phyloP scores from a whole-genome alignment of 1,140 invertebrate species.

The Atta texana region DNA sequence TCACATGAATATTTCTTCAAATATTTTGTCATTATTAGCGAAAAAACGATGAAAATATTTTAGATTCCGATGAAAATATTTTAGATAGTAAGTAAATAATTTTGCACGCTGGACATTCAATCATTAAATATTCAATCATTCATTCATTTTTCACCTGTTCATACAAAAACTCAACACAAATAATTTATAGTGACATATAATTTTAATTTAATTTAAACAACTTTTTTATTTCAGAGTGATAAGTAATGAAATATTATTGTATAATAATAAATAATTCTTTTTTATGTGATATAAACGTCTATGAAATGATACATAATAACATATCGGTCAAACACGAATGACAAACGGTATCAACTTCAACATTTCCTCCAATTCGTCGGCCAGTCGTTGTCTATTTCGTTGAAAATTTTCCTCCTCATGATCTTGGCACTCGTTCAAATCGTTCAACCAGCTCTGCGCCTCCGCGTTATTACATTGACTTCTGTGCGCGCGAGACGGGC shows the following conservation, averaged over 20 bases:
- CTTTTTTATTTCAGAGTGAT: conserved; percentile 12
- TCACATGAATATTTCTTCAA: not conserved
- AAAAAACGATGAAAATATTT: conserved; percentile 21
- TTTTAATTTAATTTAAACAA: not conserved
- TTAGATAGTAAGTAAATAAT: not conserved
- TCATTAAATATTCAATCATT: not conserved
- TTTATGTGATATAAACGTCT: not conserved
- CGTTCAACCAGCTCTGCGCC: conserved; percentile 63
- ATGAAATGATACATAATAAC: no score
- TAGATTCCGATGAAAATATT: not conserved
- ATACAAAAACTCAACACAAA: not conserved
- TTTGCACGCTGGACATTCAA: not conserved
- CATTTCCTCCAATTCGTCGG: conserved; percentile 72
- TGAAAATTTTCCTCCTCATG: conserved; percentile 58
- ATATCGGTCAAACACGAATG: conserved; percentile 71
- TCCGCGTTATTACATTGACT: conserved; percentile 59
- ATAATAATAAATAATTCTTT: conserved; percentile 3
- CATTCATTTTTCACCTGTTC: not conserved
- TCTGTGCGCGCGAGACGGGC: conserved; percentile 73
- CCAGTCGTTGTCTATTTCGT: conserved; percentile 66
- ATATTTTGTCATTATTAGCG: not conserved
- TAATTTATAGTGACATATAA: conserved; percentile 7
- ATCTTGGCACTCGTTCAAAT: conserved; percentile 58
- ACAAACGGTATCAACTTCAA: conserved; percentile 77
- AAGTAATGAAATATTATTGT: not conserved